Evolutionary conservation across 2,888 invertebrate species (phyloP).

Genomic region (Eristalis tenax): DNA sequence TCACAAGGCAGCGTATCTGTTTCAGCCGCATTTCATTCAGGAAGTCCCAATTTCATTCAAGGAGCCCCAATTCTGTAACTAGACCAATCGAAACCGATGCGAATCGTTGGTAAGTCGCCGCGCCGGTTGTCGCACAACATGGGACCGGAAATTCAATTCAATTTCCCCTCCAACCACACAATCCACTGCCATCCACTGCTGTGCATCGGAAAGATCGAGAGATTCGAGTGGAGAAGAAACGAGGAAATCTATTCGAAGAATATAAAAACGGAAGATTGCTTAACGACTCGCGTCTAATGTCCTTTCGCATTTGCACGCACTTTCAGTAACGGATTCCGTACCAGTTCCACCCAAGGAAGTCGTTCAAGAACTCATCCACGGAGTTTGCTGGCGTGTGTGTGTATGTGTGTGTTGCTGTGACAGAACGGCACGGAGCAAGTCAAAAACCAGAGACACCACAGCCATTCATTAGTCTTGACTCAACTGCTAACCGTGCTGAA

Average conservation of each 20-base stretch:
- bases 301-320: background rate
- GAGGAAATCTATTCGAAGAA: background rate
- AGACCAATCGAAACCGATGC: background rate
- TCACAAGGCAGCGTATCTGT: no score
- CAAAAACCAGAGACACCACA: constrained; percentile 1
- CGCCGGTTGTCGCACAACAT: background rate
- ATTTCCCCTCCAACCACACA: background rate
- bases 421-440: background rate
- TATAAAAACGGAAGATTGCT: background rate
- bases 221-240: background rate
- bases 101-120: background rate
- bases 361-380: background rate
- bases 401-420: background rate
- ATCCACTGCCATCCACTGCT: background rate
- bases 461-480: constrained; percentile 49
- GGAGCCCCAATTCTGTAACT: no score
- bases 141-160: background rate
- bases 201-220: background rate
- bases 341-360: background rate
- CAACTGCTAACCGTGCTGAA: constrained; percentile 58
- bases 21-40: no score
- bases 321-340: background rate
- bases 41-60: no score
- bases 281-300: constrained; percentile 1
- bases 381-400: background rate